A percentile compares a stretch with the other conserved stretches of the same genome.
phyloP scores from a whole-genome alignment of 2,113 vertebrate species.

The Ia io region DNA sequence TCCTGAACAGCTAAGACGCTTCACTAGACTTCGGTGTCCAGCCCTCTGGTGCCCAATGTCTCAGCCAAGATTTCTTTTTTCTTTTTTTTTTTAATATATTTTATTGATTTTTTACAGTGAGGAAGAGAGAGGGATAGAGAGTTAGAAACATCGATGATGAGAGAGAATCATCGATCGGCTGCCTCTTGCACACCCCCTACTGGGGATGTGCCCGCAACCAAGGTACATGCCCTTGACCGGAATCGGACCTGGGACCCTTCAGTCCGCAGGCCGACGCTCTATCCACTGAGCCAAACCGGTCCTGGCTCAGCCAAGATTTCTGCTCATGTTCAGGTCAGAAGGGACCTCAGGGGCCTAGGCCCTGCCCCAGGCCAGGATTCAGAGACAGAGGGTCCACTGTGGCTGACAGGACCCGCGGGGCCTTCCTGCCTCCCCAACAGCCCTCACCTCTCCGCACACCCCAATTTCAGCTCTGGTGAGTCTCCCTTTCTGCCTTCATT shows the following conservation, averaged over 20 bases:
- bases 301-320: neutral
- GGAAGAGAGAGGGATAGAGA: no score
- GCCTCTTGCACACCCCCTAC: no score
- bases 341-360: neutral
- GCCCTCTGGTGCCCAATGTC: neutral
- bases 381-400: neutral
- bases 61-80: neutral
- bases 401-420: neutral
- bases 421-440: no score
- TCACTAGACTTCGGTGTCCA: neutral
- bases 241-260: no score
- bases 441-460: neutral
- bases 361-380: neutral
- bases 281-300: no score
- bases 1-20: neutral
- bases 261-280: no score
- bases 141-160: no score
- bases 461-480: neutral
- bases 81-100: no score
- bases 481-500: neutral
- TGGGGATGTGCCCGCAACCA: no score
- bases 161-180: no score
- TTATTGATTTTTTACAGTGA: no score
- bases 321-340: neutral
- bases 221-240: no score